A percentile compares a stretch with the other conserved stretches of the same genome.
These are phyloP conservation scores for Diarsia mendica DNA, from an alignment of 2,888 invertebrate species.

Conservation along the genomic window DNA sequence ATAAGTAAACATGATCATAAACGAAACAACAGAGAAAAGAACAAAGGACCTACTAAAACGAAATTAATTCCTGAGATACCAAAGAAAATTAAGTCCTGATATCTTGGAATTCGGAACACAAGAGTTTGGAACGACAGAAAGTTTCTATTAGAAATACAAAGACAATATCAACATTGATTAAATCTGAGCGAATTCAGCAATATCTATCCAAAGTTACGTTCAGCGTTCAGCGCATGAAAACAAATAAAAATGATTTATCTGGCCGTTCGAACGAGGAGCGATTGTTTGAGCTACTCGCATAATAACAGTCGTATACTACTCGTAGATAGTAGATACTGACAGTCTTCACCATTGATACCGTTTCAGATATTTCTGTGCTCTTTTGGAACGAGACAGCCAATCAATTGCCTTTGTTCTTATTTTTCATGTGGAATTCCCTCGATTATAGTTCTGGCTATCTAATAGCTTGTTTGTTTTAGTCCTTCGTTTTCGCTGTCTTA, in stretches of 20 bases:
- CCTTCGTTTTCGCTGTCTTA: neutral
- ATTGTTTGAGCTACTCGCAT: conserved; percentile 38
- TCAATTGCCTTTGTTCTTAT: conserved; percentile 31
- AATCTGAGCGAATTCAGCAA: conserved; percentile 55
- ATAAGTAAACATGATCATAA: conserved; percentile 11
- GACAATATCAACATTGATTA: conserved; percentile 54
- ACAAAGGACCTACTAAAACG: conserved; percentile 14
- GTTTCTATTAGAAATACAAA: conserved; percentile 45
- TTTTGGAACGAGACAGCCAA: conserved; percentile 25
- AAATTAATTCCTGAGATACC: conserved; percentile 21
- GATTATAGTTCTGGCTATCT: conserved; percentile 8
- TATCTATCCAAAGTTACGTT: conserved; percentile 55
- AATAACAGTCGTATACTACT: conserved; percentile 37
- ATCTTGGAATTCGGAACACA: conserved; percentile 20
- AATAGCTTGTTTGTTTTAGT: conserved; percentile 6
- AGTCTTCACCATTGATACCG: conserved; percentile 47
- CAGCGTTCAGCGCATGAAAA: conserved; percentile 48
- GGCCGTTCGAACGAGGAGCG: conserved; percentile 40
- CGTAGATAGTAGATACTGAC: conserved; percentile 30
- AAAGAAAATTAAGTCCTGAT: conserved; percentile 21
- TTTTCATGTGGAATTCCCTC: conserved; percentile 8
- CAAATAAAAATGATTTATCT: conserved; percentile 63
- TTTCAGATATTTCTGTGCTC: conserved; percentile 41
- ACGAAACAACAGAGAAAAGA: conserved; percentile 10
- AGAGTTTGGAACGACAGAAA: conserved; percentile 37